Percentiles rank a stretch among this genome's conserved stretches.
These are phyloP conservation scores for Rousettus leschenaultii DNA, from an alignment of 2,113 vertebrate species.

Conservation along the genomic window DNA sequence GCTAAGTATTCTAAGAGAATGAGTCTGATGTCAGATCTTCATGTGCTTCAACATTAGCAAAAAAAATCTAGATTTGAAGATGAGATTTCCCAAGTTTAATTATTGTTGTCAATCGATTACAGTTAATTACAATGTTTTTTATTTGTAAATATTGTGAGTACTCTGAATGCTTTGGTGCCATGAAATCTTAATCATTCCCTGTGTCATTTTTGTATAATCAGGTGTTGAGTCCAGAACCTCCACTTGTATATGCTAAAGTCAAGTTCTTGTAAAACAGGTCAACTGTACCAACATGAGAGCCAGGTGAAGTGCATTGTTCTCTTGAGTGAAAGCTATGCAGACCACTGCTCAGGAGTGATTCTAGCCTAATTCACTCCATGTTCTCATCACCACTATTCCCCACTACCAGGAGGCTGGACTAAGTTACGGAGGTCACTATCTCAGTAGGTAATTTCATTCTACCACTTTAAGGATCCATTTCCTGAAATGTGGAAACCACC, in stretches of 20 bases:
- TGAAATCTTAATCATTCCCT: neutral
- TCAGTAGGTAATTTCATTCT: neutral
- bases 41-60: neutral
- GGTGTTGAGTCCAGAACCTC: neutral
- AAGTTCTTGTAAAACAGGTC: neutral
- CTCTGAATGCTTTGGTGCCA: neutral
- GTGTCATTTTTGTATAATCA: neutral
- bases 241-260: neutral
- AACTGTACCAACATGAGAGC: fast-evolving
- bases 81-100: neutral
- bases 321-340: neutral
- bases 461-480: neutral
- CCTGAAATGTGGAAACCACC: neutral
- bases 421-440: fast-evolving
- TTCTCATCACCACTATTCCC: neutral
- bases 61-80: neutral
- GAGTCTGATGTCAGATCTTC: neutral
- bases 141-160: neutral
- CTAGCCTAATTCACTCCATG: too few relatives aligned
- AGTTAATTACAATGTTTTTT: neutral
- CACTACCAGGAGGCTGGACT: fast-evolving
- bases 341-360: neutral
- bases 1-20: neutral
- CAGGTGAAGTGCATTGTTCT: neutral
- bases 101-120: neutral